These are phyloP conservation scores for Drosophila willistoni DNA, from an alignment of 1,140 invertebrate species.

Conservation along the genomic window DNA sequence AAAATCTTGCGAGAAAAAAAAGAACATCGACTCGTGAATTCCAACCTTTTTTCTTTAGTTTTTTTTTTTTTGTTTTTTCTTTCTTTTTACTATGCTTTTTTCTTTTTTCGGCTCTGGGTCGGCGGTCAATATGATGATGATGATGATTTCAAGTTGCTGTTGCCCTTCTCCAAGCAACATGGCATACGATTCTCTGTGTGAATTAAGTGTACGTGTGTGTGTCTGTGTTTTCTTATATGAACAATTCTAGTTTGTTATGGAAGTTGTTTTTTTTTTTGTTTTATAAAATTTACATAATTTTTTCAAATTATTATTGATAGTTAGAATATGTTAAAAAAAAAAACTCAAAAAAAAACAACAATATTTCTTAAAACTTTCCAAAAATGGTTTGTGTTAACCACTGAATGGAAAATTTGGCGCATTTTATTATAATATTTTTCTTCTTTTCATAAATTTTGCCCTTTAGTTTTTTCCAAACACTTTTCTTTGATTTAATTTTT, in stretches of 20 bases:
- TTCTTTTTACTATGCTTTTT: slow-evolving; percentile 25
- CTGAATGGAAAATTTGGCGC: neutral
- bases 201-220: slow-evolving; percentile 5
- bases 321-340: slow-evolving; percentile 19
- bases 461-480: slow-evolving; percentile 12
- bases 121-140: slow-evolving; percentile 19
- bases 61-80: slow-evolving; percentile 29
- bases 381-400: neutral
- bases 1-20: slow-evolving; percentile 18
- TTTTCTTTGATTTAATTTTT: slow-evolving; percentile 4
- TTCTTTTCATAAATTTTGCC: neutral
- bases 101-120: slow-evolving; percentile 39
- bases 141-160: slow-evolving; percentile 20
- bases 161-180: slow-evolving; percentile 50
- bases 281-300: slow-evolving; percentile 45
- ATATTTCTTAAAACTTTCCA: neutral
- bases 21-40: slow-evolving; percentile 44
- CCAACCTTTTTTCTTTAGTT: slow-evolving; percentile 37
- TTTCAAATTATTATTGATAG: slow-evolving; percentile 47
- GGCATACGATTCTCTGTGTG: slow-evolving; percentile 18
- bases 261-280: slow-evolving; percentile 24
- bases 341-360: slow-evolving; percentile 17
- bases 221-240: slow-evolving; percentile 3
- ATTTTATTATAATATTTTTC: neutral
- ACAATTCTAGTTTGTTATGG: slow-evolving; percentile 27